Conservation (phyloP, 2,797 vertebrate genomes). For the Anniella stebbinsi region DNA sequence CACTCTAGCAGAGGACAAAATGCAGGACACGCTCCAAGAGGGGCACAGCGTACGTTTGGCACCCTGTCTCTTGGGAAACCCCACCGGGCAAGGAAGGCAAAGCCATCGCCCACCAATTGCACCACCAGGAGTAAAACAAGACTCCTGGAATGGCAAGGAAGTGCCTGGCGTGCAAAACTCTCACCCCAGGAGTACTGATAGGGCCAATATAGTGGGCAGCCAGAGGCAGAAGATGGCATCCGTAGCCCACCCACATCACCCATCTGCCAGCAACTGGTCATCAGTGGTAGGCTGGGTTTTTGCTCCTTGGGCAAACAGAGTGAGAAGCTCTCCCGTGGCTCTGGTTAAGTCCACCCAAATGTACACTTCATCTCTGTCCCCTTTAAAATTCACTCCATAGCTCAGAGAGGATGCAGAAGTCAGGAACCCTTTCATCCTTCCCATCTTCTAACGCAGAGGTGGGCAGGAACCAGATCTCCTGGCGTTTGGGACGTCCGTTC, state of each 20-base stretch:
- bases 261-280: not conserved
- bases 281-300: not conserved
- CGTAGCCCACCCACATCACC: not conserved
- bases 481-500: too few relatives aligned
- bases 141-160: not conserved
- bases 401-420: constrained; percentile 31
- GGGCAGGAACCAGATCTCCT: too few relatives aligned
- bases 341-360: not conserved
- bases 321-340: not conserved
- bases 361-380: not conserved
- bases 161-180: too few relatives aligned
- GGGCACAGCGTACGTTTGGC: not conserved
- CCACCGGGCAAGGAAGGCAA: too few relatives aligned
- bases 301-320: not conserved
- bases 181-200: too few relatives aligned
- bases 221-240: not conserved
- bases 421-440: not conserved
- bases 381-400: not conserved
- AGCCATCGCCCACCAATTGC: not conserved
- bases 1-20: constrained; percentile 78
- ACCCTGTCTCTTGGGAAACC: not conserved
- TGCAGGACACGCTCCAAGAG: constrained; percentile 11
- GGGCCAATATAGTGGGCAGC: not conserved
- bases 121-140: not conserved
- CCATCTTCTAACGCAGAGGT: too few relatives aligned